A percentile compares a stretch with the other conserved stretches of the same genome.
These are phyloP conservation scores for Lasioglossum vierecki DNA, from an alignment of 2,888 invertebrate genomes.

Conservation along the genomic window DNA sequence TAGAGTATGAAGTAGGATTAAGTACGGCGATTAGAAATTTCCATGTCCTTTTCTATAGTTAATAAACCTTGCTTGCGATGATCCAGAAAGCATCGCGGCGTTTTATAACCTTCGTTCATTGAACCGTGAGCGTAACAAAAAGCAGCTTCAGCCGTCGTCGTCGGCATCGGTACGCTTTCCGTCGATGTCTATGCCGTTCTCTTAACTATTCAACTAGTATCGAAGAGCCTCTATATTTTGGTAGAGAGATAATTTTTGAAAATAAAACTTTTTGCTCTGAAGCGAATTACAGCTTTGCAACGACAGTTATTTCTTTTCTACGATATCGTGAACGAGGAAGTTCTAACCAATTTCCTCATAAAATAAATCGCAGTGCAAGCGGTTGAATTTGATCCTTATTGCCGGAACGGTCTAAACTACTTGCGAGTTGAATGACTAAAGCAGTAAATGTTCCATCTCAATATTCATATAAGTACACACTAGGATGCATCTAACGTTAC, in stretches of 20 bases:
- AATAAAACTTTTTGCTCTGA: background rate
- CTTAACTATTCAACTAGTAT: background rate
- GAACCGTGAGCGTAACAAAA: conserved; percentile 9
- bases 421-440: background rate
- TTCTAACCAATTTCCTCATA: background rate
- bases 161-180: background rate
- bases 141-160: background rate
- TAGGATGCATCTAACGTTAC: background rate
- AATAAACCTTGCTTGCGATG: background rate
- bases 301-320: background rate
- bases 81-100: background rate
- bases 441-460: background rate
- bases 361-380: background rate
- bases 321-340: background rate
- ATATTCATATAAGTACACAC: background rate
- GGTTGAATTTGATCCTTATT: background rate
- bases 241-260: background rate
- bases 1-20: background rate
- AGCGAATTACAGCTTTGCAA: background rate
- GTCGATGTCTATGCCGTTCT: background rate
- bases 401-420: background rate
- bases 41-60: conserved; percentile 6
- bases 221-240: background rate
- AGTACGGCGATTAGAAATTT: conserved; percentile 5
- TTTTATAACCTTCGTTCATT: conserved; percentile 4